Percentiles rank a stretch among this genome's conserved stretches.
phyloP scores from a whole-genome alignment of 1,140 invertebrate species.

The Centruroides vittatus region DNA sequence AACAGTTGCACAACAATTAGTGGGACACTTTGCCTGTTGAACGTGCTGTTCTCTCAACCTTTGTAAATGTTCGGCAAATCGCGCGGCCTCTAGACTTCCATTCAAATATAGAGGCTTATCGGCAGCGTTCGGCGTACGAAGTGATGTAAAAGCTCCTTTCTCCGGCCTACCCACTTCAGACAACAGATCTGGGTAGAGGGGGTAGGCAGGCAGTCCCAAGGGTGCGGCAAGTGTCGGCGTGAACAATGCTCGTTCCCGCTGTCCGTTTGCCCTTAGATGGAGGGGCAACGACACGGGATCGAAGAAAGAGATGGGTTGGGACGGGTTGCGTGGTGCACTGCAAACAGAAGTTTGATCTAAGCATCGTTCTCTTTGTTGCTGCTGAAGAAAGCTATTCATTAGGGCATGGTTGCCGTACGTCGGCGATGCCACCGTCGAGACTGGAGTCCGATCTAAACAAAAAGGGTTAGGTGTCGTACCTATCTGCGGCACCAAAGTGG shows the following conservation, averaged over 20 bases:
- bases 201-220: slow-evolving; percentile 11
- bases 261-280: slow-evolving; percentile 8
- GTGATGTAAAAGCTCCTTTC: slow-evolving; percentile 11
- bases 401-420: slow-evolving; percentile 6
- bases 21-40: slow-evolving; percentile 6
- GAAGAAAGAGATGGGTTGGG: slow-evolving; percentile 1
- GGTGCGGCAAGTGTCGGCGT: slow-evolving; percentile 7
- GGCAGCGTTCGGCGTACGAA: neutral
- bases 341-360: neutral
- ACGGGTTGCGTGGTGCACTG: slow-evolving; percentile 5
- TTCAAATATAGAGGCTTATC: slow-evolving; percentile 5
- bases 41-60: slow-evolving; percentile 29
- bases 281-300: slow-evolving; percentile 7
- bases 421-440: slow-evolving; percentile 4
- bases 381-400: slow-evolving; percentile 7
- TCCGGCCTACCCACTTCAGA: neutral
- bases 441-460: slow-evolving; percentile 6
- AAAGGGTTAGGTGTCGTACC: slow-evolving; percentile 5
- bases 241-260: slow-evolving; percentile 8
- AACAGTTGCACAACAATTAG: slow-evolving; percentile 2
- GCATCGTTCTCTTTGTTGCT: slow-evolving; percentile 1
- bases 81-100: slow-evolving; percentile 6
- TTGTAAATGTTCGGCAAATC: slow-evolving; percentile 19
- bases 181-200: slow-evolving; percentile 6
- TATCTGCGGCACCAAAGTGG: neutral